Evolutionary conservation across 2,888 invertebrate species (phyloP).

Genomic region (Thereva nobilitata): DNA sequence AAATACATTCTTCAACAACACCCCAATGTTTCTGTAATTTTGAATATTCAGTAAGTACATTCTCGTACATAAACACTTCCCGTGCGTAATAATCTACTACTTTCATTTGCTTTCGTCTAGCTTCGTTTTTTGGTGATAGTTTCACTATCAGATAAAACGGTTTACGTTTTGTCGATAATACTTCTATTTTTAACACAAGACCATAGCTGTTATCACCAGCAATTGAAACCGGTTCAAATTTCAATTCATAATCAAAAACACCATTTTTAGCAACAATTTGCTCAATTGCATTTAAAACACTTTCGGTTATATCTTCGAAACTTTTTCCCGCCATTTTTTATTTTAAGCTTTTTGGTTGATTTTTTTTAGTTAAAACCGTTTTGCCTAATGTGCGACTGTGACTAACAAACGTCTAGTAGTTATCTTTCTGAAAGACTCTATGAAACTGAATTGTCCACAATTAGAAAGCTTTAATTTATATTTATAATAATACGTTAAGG

Average conservation of each 20-base stretch:
- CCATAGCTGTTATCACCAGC: slow-evolving; percentile 27
- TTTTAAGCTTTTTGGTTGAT: too few species aligned
- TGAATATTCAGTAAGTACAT: slow-evolving; percentile 46
- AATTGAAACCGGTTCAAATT: slow-evolving; percentile 2
- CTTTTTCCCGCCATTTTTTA: too few species aligned
- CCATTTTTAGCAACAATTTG: neutral
- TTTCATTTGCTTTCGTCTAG: slow-evolving; percentile 48
- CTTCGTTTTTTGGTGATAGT: slow-evolving; percentile 49
- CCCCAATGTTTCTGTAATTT: slow-evolving; percentile 36
- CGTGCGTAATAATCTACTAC: slow-evolving; percentile 50
- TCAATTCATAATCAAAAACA: slow-evolving; percentile 7
- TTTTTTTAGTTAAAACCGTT: too few species aligned
- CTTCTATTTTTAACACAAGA: slow-evolving; percentile 11
- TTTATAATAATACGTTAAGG: too few species aligned
- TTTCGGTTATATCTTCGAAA: slow-evolving; percentile 2
- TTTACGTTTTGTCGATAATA: neutral
- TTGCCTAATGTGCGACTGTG: too few species aligned
- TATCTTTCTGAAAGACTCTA: too few species aligned
- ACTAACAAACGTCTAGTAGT: too few species aligned
- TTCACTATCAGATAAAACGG: slow-evolving; percentile 47
- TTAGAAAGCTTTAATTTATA: too few species aligned
- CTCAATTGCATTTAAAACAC: slow-evolving; percentile 19
- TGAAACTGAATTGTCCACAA: too few species aligned
- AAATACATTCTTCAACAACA: slow-evolving; percentile 2
- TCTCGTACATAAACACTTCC: slow-evolving; percentile 50